A percentile compares a stretch with the other conserved stretches of the same genome.
These are phyloP conservation scores for Etheostoma nigrum DNA, from an alignment of 2,797 vertebrate genomes.

Conservation along the genomic window DNA sequence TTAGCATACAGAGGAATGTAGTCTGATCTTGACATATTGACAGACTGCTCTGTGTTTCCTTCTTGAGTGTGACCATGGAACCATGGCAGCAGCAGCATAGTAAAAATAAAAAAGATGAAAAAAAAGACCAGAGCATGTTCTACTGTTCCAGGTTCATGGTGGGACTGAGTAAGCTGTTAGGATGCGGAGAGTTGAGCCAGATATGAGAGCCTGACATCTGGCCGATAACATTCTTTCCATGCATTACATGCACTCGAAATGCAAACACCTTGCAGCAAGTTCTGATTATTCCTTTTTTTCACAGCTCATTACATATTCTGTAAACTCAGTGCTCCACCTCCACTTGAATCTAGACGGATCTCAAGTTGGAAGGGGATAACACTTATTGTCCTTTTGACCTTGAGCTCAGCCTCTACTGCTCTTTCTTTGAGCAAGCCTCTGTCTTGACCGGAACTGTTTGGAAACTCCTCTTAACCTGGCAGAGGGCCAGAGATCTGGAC, in stretches of 20 bases:
- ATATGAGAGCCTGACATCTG: conserved; percentile 39
- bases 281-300: conserved; percentile 14
- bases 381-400: conserved; percentile 48
- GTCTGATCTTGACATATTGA: conserved; percentile 10
- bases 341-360: conserved; percentile 36
- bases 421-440: conserved; percentile 32
- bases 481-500: conserved; percentile 22
- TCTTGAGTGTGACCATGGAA: conserved; percentile 28
- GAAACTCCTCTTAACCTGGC: conserved; percentile 34
- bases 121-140: conserved; percentile 21
- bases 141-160: conserved; percentile 31
- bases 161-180: conserved; percentile 36
- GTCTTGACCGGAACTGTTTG: conserved; percentile 31
- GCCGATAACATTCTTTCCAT: conserved; percentile 37
- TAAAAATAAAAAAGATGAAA: conserved; percentile 23
- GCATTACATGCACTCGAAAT: conserved; percentile 40
- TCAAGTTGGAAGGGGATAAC: conserved; percentile 27
- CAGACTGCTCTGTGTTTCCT: conserved; percentile 35
- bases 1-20: conserved; percentile 10
- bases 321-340: conserved; percentile 19
- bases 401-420: conserved; percentile 21
- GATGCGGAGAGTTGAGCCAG: conserved; percentile 19
- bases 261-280: conserved; percentile 36
- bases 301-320: conserved; percentile 20
- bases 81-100: conserved; percentile 48